Percentiles rank a stretch among this genome's conserved stretches.
Conservation (phyloP, 2,888 invertebrate genomes). For the Dynastes tityus region DNA sequence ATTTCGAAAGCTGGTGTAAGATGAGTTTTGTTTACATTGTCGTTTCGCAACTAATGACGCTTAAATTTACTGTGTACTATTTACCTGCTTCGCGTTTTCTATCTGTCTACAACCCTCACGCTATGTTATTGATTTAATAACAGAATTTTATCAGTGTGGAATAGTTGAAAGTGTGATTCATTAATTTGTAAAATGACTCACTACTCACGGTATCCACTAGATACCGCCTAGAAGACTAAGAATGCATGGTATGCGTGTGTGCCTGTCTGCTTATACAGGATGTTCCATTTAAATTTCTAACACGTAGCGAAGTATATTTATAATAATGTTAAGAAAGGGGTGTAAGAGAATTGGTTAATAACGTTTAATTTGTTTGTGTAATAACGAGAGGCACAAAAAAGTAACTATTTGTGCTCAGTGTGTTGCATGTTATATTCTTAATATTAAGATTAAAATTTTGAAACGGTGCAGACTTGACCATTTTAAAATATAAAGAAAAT, state of each 20-base stretch:
- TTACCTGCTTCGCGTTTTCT: neutral
- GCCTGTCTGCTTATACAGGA: neutral
- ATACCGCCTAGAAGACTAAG: neutral
- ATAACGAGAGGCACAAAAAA: no score
- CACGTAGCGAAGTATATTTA: no score
- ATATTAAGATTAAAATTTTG: no score
- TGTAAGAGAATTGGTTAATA: no score
- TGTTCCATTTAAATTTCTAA: neutral
- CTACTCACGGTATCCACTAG: conserved; percentile 9
- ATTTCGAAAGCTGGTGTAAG: conserved; percentile 78
- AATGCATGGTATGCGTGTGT: neutral
- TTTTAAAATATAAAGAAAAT: no score
- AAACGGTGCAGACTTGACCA: no score
- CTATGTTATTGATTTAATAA: conserved; percentile 29
- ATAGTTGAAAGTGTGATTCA: conserved; percentile 16
- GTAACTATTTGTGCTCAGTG: no score
- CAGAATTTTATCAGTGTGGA: neutral
- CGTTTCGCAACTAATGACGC: conserved; percentile 23
- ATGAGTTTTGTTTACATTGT: conserved; percentile 47
- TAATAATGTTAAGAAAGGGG: no score
- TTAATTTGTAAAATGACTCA: conserved; percentile 26
- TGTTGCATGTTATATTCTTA: no score
- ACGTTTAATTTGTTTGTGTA: no score
- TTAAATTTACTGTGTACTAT: neutral
- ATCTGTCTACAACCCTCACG: neutral